Conservation (phyloP, 2,888 invertebrate genomes). For the Calliphora vomitoria region DNA sequence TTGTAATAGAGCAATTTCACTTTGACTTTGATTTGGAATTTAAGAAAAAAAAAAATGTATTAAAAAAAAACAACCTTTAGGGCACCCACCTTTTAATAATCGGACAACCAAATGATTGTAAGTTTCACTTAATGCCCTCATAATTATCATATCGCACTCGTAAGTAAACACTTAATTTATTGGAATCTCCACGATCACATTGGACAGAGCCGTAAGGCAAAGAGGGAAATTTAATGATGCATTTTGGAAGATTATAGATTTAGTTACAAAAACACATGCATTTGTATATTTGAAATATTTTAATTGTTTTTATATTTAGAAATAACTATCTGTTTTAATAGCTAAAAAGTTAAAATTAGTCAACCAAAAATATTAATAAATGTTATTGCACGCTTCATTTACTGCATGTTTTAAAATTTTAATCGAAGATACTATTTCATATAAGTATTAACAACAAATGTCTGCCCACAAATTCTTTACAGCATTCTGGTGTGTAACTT, state of each 20-base stretch:
- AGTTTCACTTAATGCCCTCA: constrained; percentile 58
- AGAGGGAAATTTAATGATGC: not conserved
- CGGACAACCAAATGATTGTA: constrained; percentile 28
- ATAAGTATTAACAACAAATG: too few relatives aligned
- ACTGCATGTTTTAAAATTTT: too few relatives aligned
- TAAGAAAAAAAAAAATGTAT: not conserved
- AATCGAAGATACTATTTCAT: too few relatives aligned
- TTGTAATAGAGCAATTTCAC: constrained; percentile 64
- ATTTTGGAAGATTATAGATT: not conserved
- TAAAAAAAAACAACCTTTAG: constrained; percentile 33
- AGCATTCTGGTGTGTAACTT: too few relatives aligned
- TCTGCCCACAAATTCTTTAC: too few relatives aligned
- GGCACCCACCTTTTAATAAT: constrained; percentile 66
- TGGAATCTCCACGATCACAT: not conserved
- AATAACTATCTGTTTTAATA: not conserved
- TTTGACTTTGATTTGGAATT: constrained; percentile 5
- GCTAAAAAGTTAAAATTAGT: not conserved
- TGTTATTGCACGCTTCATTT: not conserved
- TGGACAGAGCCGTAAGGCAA: not conserved
- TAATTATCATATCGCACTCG: constrained; percentile 34
- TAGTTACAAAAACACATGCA: not conserved
- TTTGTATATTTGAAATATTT: not conserved
- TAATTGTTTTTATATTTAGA: not conserved
- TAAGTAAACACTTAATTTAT: constrained; percentile 69
- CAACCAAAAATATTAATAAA: not conserved